Conservation (phyloP, 1,140 invertebrate genomes). For the Bursaphelenchus mucronatus region DNA sequence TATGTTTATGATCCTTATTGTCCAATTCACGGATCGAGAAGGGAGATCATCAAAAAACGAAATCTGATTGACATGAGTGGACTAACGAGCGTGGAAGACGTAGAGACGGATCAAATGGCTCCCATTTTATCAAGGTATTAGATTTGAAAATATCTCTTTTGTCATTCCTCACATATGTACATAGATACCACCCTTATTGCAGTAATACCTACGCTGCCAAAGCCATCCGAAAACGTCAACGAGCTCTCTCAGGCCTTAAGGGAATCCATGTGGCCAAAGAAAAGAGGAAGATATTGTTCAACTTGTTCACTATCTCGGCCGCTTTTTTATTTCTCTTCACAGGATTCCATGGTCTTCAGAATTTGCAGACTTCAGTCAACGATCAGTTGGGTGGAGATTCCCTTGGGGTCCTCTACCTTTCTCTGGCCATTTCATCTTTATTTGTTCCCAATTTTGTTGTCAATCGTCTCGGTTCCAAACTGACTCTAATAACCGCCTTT, state of each 20-base stretch:
- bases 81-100: slow-evolving; percentile 49
- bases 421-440: slow-evolving; percentile 55
- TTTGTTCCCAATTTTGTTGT: slow-evolving; percentile 59
- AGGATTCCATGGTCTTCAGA: slow-evolving; percentile 82
- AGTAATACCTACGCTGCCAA: slow-evolving; percentile 57
- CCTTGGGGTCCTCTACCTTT: slow-evolving; percentile 24
- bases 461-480: slow-evolving; percentile 78
- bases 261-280: slow-evolving; percentile 39
- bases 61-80: slow-evolving; percentile 53
- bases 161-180: no score
- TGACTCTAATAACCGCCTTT: slow-evolving; percentile 85
- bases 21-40: slow-evolving; percentile 43
- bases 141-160: neutral
- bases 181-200: slow-evolving; percentile 9
- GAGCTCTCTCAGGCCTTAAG: slow-evolving; percentile 47
- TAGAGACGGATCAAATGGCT: slow-evolving; percentile 42
- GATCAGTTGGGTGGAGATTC: slow-evolving; percentile 54
- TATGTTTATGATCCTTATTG: slow-evolving; percentile 57
- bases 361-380: slow-evolving; percentile 67
- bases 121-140: slow-evolving; percentile 36
- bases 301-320: slow-evolving; percentile 69
- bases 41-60: slow-evolving; percentile 23
- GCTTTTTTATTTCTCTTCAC: slow-evolving; percentile 89
- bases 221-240: slow-evolving; percentile 47
- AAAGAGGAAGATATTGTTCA: slow-evolving; percentile 47